Evolutionary conservation across 2,888 invertebrate genomes (phyloP), one percentile per base, ranked within the genome.

Genomic region (Drosophila nr. fundita): DNA sequence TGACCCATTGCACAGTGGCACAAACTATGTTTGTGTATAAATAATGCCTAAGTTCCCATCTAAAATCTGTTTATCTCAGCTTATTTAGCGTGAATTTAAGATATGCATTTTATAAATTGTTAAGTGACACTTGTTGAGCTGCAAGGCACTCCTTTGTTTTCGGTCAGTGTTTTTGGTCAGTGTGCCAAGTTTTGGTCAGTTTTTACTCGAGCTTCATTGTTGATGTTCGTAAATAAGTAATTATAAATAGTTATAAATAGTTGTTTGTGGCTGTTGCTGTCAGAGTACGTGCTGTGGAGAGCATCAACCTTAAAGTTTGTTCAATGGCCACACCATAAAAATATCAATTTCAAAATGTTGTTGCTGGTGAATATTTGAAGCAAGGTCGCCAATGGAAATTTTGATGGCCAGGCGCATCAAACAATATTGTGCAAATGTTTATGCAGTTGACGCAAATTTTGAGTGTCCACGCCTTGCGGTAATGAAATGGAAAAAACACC

Each of bases 371-470:
- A 72, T 73, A 78, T 62, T n/a, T 70, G 71, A 68, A 60, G 71
- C 78, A 78, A 78, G 78, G 78, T 78, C 78, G 79, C 21, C 54
- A 63, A 38, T 66, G 38, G 58, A 53, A 60, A 63, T 63, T 61
- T 66, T n/a, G 29, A 29, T 54, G 29, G 52, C 21, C 55, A 49
- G 63, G 34, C 52, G 34, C 68, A 61, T 52, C 67, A 34, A 48
- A 48, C 55, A 76, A 73, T 61, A 68, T 85, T 85, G 75, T 76
- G 81, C 55, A 75, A 74, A 53, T 68, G 42, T 67, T 80, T 78
- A 73, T 60, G 66, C 55, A 54, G 65, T 61, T 54, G 73, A 68
- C 68, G 76, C 59, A 69, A 85, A 85, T 82, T 69, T 52, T 11
- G 78, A 67, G 60, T 64, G 76, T 70, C 34, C 71, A 65, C 68